Percentiles rank a stretch among this genome's conserved stretches.
These are phyloP conservation scores for Monarcha castaneiventris DNA, from an alignment of 2,113 vertebrate species.

Conservation along the genomic window DNA sequence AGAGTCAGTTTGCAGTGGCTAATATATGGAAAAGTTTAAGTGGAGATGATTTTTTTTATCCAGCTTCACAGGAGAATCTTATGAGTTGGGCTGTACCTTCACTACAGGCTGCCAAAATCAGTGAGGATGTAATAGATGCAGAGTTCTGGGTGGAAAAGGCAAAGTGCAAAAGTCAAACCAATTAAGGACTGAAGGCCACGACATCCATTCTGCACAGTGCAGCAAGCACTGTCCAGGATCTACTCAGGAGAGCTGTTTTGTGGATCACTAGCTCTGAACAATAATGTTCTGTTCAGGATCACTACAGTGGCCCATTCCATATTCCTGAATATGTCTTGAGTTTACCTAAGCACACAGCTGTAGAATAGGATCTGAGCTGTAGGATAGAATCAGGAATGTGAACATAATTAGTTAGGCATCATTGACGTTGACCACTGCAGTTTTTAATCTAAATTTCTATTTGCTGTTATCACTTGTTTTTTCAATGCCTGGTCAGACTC, in stretches of 20 bases:
- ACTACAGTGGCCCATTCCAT: too few relatives aligned
- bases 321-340: not conserved
- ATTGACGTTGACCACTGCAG: not conserved
- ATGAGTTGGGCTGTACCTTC: not conserved
- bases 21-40: not conserved
- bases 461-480: not conserved
- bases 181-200: not conserved
- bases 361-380: not conserved
- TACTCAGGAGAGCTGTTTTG: not conserved
- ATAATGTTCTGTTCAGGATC: not conserved
- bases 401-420: not conserved
- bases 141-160: not conserved
- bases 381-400: not conserved
- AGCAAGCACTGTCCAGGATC: not conserved
- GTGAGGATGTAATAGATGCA: not conserved
- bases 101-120: not conserved
- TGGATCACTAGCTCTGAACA: not conserved
- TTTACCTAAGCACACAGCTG: not conserved
- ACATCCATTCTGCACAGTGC: not conserved
- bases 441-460: not conserved
- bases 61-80: not conserved
- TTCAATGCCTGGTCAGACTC: not conserved
- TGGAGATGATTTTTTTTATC: not conserved
- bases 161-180: not conserved
- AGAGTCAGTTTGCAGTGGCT: not conserved